phyloP scores from a whole-genome alignment of 2,888 invertebrate genomes.

The Acanthacorydalis orientalis region DNA sequence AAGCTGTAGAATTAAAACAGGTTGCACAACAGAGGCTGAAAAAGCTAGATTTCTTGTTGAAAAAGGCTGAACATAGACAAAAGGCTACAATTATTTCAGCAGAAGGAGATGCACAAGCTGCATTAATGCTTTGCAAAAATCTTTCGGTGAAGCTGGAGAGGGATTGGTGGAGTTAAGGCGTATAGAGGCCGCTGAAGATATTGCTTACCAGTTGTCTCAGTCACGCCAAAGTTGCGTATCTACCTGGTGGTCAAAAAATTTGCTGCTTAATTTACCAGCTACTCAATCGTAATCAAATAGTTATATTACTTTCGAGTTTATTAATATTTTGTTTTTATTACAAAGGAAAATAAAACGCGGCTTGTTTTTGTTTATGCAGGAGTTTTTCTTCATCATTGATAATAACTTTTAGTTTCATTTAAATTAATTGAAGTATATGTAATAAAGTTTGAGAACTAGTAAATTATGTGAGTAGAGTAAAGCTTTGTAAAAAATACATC shows the following conservation, averaged over 20 bases:
- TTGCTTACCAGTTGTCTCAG: slow-evolving; percentile 87
- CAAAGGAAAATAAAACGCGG: too few relatives aligned
- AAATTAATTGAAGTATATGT: too few relatives aligned
- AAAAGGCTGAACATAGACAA: slow-evolving; percentile 98
- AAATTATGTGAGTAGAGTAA: too few relatives aligned
- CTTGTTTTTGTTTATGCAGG: too few relatives aligned
- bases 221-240: slow-evolving; percentile 89
- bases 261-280: slow-evolving; percentile 60
- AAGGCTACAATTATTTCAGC: slow-evolving; percentile 72
- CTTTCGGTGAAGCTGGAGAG: slow-evolving; percentile 87
- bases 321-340: too few relatives aligned
- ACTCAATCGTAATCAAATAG: slow-evolving; percentile 22
- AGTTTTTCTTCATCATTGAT: too few relatives aligned
- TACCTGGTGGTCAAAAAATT: slow-evolving; percentile 79
- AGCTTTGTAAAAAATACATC: too few relatives aligned
- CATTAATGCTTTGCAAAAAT: slow-evolving; percentile 79
- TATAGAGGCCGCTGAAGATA: slow-evolving; percentile 99
- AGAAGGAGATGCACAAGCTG: slow-evolving; percentile 96
- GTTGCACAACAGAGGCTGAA: slow-evolving; percentile 97
- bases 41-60: slow-evolving; percentile 95
- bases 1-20: slow-evolving; percentile 97
- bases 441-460: too few relatives aligned
- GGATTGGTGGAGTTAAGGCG: slow-evolving; percentile 94
- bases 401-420: too few relatives aligned
- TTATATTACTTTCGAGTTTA: too few relatives aligned